A percentile compares a stretch with the other conserved stretches of the same genome.
Evolutionary conservation across 2,113 vertebrate genomes (phyloP).

Genomic region (Tangachromis dhanisi): DNA sequence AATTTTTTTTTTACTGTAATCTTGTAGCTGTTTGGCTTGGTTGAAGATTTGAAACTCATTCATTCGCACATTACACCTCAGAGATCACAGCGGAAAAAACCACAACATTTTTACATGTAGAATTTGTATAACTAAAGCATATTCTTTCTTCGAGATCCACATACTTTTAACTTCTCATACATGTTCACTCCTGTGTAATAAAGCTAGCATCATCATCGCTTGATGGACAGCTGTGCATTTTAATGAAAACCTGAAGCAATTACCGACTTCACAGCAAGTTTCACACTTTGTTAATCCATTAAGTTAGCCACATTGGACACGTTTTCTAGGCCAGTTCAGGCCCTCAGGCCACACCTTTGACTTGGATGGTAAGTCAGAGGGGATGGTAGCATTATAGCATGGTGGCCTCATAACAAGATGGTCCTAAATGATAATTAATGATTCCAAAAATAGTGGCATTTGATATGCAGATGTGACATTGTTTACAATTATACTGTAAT

Average conservation of each 20-base stretch:
- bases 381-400: not conserved
- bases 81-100: rapidly evolving
- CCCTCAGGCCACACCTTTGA: not conserved
- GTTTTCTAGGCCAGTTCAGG: not conserved
- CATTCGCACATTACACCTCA: not conserved
- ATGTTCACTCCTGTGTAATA: not conserved
- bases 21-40: not conserved
- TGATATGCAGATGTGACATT: not conserved
- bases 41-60: not conserved
- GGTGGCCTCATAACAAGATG: not conserved
- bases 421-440: not conserved
- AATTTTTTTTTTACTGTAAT: rapidly evolving
- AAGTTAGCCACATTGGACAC: not conserved
- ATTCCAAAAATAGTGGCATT: not conserved
- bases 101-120: not conserved
- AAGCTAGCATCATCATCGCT: rapidly evolving
- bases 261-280: not conserved
- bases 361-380: not conserved
- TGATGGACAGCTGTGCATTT: not conserved
- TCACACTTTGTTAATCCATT: not conserved
- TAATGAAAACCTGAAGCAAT: not conserved
- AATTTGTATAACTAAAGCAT: not conserved
- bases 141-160: rapidly evolving
- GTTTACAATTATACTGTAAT: not conserved
- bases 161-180: not conserved